phyloP scores from a whole-genome alignment of 2,888 invertebrate species.

The Tridacna gigas region DNA sequence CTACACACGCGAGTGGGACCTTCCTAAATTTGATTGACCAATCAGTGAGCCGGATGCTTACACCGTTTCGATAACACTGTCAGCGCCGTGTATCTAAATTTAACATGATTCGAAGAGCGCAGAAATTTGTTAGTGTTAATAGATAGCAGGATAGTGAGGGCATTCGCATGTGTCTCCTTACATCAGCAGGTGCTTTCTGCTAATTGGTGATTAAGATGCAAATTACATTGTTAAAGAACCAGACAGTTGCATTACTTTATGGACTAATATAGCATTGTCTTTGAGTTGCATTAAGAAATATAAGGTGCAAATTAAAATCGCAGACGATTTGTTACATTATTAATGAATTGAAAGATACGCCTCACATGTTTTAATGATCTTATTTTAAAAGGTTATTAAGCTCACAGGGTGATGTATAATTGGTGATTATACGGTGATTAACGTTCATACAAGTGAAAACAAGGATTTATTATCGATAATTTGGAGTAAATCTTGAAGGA shows the following conservation, averaged over 20 bases:
- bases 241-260: background rate
- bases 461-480: slow-evolving; percentile 8
- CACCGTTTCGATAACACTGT: slow-evolving; percentile 57
- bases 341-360: slow-evolving; percentile 20
- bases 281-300: background rate
- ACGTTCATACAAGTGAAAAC: slow-evolving; percentile 1
- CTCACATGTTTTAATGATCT: slow-evolving; percentile 16
- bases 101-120: slow-evolving; percentile 60
- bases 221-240: slow-evolving; percentile 7
- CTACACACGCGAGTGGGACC: slow-evolving; percentile 58
- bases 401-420: background rate
- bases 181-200: slow-evolving; percentile 52
- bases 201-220: slow-evolving; percentile 60
- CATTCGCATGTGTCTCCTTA: slow-evolving; percentile 42
- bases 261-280: background rate
- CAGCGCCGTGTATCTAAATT: slow-evolving; percentile 64
- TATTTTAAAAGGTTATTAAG: slow-evolving; percentile 14
- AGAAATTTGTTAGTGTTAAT: slow-evolving; percentile 60
- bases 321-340: slow-evolving; percentile 5
- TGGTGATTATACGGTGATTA: slow-evolving; percentile 10
- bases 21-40: slow-evolving; percentile 58
- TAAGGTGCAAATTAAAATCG: background rate
- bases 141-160: slow-evolving; percentile 32
- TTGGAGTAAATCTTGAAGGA: background rate
- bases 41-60: slow-evolving; percentile 50